Evolutionary conservation across 23 tunicate genomes (phyloP).

Genomic region (Diplosoma virens): DNA sequence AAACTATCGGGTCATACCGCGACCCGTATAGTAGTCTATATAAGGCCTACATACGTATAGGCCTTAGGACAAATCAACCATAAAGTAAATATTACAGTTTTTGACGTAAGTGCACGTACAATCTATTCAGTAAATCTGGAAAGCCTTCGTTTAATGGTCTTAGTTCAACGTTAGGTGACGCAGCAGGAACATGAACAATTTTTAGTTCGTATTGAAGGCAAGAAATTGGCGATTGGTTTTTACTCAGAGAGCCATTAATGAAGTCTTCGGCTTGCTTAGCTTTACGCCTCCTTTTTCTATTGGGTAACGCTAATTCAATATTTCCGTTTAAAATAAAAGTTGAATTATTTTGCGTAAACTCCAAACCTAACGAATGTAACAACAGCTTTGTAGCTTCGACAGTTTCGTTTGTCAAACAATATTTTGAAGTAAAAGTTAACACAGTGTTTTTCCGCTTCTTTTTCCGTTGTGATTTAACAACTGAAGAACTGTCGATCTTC

Average conservation of each 20-base stretch:
- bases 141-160: background rate
- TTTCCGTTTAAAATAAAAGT: constrained; percentile 11
- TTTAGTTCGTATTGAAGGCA: too few species aligned
- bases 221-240: too few species aligned
- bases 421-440: constrained; percentile 10
- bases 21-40: too few species aligned
- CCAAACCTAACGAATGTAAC: background rate
- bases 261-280: background rate
- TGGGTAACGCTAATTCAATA: background rate
- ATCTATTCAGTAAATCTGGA: constrained; percentile 12
- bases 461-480: background rate
- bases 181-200: too few species aligned
- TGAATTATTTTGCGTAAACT: background rate
- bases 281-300: background rate
- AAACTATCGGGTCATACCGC: too few species aligned
- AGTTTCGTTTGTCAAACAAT: background rate
- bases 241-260: background rate
- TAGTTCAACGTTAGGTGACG: too few species aligned
- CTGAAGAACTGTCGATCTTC: background rate
- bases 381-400: background rate
- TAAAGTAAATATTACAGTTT: constrained; percentile 9
- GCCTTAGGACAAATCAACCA: too few species aligned
- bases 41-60: too few species aligned
- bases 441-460: background rate
- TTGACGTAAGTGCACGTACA: constrained; percentile 6